phyloP scores from a whole-genome alignment of 2,797 vertebrate species.

The Lithobates sylvaticus region DNA sequence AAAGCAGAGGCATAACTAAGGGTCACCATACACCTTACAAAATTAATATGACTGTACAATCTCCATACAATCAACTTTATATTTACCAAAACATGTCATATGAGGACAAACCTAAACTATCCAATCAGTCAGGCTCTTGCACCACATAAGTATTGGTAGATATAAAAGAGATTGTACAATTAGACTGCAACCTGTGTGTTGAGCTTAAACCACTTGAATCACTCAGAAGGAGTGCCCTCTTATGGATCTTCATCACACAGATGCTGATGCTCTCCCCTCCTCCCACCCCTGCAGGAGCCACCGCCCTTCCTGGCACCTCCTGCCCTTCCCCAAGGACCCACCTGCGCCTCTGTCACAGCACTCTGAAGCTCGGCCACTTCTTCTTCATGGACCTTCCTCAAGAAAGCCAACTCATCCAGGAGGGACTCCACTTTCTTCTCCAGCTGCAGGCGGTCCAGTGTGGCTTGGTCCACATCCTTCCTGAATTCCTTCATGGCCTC shows the following conservation, averaged over 20 bases:
- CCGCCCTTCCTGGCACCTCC: background rate
- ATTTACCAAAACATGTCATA: too few species aligned
- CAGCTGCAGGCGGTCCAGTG: constrained; percentile 80
- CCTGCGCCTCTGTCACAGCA: constrained; percentile 56
- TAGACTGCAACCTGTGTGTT: too few species aligned
- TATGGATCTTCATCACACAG: background rate
- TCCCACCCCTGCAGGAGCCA: constrained; percentile 26
- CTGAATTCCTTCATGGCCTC: constrained; percentile 77
- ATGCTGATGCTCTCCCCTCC: background rate
- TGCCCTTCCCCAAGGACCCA: constrained; percentile 29
- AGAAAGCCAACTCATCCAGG: constrained; percentile 85
- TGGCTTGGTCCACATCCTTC: constrained; percentile 84
- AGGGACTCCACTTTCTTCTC: constrained; percentile 86
- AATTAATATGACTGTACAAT: too few species aligned
- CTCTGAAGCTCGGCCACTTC: constrained; percentile 77
- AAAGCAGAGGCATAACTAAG: too few species aligned
- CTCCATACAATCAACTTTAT: too few species aligned
- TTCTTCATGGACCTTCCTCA: constrained; percentile 85
- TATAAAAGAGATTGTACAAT: too few species aligned
- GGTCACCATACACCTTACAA: too few species aligned
- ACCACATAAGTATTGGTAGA: too few species aligned
- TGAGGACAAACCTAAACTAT: too few species aligned
- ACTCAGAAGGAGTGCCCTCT: background rate
- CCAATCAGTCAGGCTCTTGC: too few species aligned
- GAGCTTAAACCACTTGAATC: too few species aligned